phyloP scores from a whole-genome alignment of 2,888 invertebrate species.

The Hanleya hanleyi region DNA sequence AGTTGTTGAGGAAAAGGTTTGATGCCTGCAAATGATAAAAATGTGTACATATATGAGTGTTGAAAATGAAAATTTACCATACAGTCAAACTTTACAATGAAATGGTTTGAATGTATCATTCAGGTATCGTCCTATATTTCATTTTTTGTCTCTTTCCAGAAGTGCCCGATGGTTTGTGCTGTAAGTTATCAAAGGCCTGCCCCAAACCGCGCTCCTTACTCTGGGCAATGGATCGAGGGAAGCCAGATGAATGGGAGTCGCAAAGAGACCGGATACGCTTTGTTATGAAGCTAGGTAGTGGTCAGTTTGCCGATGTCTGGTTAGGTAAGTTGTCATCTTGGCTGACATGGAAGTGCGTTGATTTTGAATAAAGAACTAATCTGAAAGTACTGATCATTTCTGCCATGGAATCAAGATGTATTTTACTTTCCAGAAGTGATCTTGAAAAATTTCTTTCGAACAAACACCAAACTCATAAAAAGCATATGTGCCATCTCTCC shows the following conservation, averaged over 20 bases:
- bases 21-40: too few relatives aligned
- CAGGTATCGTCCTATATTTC: too few relatives aligned
- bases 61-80: too few relatives aligned
- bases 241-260: slow-evolving; percentile 56
- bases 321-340: slow-evolving; percentile 78
- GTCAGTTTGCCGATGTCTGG: slow-evolving; percentile 99
- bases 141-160: slow-evolving; percentile 42
- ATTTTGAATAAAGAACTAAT: neutral
- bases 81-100: too few relatives aligned
- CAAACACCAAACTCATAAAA: too few relatives aligned
- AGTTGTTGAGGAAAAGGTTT: too few relatives aligned
- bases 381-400: neutral
- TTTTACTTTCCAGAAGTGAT: too few relatives aligned
- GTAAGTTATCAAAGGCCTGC: slow-evolving; percentile 94
- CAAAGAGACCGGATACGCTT: slow-evolving; percentile 48
- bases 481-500: too few relatives aligned
- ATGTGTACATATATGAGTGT: too few relatives aligned
- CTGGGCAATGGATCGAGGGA: slow-evolving; percentile 65
- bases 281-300: slow-evolving; percentile 88
- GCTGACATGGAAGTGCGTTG: neutral
- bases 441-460: too few relatives aligned
- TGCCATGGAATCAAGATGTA: too few relatives aligned
- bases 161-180: slow-evolving; percentile 91
- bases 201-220: slow-evolving; percentile 79
- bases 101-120: too few relatives aligned